These are phyloP conservation scores for Tiliacea aurago DNA, from an alignment of 2,888 invertebrate species.

Conservation along the genomic window DNA sequence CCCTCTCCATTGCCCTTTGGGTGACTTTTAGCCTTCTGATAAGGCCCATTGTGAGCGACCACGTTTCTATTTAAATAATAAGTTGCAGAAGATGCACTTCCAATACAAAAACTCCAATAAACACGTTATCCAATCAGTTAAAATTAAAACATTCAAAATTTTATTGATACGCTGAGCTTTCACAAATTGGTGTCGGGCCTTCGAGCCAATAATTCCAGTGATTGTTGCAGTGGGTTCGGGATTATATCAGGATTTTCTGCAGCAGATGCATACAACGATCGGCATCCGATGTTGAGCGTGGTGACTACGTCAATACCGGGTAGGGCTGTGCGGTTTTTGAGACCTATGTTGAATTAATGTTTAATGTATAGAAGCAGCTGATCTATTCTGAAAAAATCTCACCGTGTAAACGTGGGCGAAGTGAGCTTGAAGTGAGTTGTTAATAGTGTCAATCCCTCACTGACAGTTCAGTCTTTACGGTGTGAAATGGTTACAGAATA, in stretches of 20 bases:
- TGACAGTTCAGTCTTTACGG: no score
- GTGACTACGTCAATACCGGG: conserved; percentile 36
- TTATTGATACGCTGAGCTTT: conserved; percentile 15
- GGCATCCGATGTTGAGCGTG: conserved; percentile 36
- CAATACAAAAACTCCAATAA: background rate
- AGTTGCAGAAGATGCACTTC: background rate
- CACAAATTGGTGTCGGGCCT: conserved; percentile 29
- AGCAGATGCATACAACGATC: conserved; percentile 59
- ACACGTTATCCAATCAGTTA: conserved; percentile 1
- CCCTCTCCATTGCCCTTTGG: no score
- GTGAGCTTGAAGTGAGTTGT: no score
- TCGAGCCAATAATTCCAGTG: conserved; percentile 45
- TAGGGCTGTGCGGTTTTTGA: conserved; percentile 29
- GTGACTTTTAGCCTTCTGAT: no score
- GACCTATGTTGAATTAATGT: background rate
- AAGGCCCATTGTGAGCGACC: no score
- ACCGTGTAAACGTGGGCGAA: no score
- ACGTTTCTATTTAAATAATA: no score
- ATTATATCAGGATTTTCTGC: conserved; percentile 54
- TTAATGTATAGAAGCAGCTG: no score
- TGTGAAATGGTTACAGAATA: no score
- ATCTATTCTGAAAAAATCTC: no score
- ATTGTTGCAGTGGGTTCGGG: conserved; percentile 37
- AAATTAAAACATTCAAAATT: conserved; percentile 2
- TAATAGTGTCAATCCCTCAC: no score